These are phyloP conservation scores for Eulemur rubriventer DNA, from an alignment of 2,797 vertebrate genomes.

Conservation along the genomic window DNA sequence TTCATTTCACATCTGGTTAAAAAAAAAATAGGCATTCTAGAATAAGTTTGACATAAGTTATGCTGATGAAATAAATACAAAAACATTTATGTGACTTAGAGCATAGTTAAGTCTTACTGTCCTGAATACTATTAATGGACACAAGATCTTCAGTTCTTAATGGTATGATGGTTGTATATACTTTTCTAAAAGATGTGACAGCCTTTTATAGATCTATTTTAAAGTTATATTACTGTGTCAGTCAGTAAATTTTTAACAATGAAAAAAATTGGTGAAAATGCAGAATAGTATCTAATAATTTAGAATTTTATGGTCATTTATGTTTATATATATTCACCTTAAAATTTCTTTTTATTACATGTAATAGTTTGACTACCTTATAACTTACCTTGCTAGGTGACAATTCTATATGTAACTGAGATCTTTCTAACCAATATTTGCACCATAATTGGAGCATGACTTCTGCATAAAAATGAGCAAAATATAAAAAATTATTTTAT, in stretches of 20 bases:
- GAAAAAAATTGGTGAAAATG: slow-evolving; percentile 11
- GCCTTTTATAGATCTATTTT: background rate
- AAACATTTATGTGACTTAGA: slow-evolving; percentile 24
- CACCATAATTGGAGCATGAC: background rate
- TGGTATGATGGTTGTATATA: background rate
- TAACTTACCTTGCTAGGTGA: background rate
- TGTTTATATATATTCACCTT: background rate
- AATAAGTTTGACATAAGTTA: slow-evolving; percentile 37
- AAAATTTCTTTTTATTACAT: background rate
- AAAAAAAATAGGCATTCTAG: background rate
- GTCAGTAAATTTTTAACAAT: background rate
- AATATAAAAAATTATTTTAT: background rate
- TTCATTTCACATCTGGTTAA: slow-evolving; percentile 27
- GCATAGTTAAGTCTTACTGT: background rate
- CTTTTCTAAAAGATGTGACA: background rate
- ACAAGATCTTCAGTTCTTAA: background rate
- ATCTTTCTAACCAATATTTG: slow-evolving; percentile 30
- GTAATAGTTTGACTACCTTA: background rate
- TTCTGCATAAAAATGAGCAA: background rate
- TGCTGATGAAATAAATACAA: slow-evolving; percentile 12
- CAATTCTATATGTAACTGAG: background rate
- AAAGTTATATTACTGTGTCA: background rate
- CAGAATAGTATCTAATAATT: background rate
- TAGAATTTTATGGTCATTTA: background rate
- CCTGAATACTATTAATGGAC: background rate